These are phyloP conservation scores for Zaprionus obscuricornis DNA, from an alignment of 2,888 invertebrate genomes.

Conservation along the genomic window DNA sequence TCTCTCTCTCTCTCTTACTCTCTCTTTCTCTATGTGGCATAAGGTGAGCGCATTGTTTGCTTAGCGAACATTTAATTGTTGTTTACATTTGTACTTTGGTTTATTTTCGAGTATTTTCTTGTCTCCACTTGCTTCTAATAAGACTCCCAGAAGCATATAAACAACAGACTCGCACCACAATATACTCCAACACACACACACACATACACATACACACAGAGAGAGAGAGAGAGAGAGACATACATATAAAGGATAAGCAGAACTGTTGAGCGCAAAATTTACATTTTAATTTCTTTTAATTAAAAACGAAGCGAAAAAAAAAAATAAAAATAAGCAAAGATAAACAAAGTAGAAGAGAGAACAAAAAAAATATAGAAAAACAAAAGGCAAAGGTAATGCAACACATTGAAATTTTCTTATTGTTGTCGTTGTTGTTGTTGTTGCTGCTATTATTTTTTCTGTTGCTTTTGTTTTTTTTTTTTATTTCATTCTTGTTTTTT, in stretches of 20 bases:
- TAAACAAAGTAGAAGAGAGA: constrained; percentile 26
- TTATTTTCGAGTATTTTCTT: constrained; percentile 53
- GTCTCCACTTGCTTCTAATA: constrained; percentile 4
- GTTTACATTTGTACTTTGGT: constrained; percentile 74
- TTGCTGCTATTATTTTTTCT: constrained; percentile 3
- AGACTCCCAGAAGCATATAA: too few relatives aligned
- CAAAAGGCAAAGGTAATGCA: constrained; percentile 35
- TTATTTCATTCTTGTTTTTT: constrained; percentile 2
- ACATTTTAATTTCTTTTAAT: constrained; percentile 78
- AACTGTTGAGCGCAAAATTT: constrained; percentile 53
- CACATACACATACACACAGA: constrained; percentile 8
- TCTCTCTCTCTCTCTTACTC: not conserved
- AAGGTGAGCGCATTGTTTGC: constrained; percentile 50
- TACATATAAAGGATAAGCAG: constrained; percentile 8
- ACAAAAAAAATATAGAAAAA: constrained; percentile 13
- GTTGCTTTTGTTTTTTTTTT: constrained; percentile 16
- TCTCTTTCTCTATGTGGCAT: not conserved
- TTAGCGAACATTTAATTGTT: constrained; percentile 77
- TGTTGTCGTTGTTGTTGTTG: too few relatives aligned
- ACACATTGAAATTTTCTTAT: constrained; percentile 58
- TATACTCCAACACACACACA: constrained; percentile 45
- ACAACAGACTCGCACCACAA: constrained; percentile 35
- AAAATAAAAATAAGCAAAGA: constrained; percentile 1
- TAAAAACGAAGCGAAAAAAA: constrained; percentile 48
- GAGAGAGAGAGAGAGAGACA: not conserved